Evolutionary conservation across 2,113 vertebrate species (phyloP), one percentile per base, ranked within the genome.

Genomic region (Carassius gibelio): DNA sequence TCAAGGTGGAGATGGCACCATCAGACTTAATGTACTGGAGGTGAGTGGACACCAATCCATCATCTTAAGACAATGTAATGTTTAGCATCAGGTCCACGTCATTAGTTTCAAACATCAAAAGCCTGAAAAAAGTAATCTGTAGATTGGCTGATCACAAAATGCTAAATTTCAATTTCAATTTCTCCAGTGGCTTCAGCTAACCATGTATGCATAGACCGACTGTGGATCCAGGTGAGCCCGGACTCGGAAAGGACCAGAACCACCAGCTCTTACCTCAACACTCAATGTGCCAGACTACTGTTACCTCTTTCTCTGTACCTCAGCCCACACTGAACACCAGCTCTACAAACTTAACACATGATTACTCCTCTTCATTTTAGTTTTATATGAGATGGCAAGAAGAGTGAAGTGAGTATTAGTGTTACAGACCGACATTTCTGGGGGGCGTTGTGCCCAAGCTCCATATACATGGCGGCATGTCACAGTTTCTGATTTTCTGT

Each of bases 121-220:
- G 38, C 38, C 30, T 30, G 30, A 30, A 30, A 30, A 30, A 30
- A 30, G 4, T 34, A 68, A 68, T 1, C 14, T 75, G 74, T 30
- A 55, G 14, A 26, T 68, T 68, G 15, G 66, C 66, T 4, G 14
- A 69, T 66, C 14, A 15, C 13, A 55, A 30, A 52, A 52, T 55
- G 23, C 34, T 76, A 7, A 77, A 59, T 19, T 1, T 10, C 17
- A n/a, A 45, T 36, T 62, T 80, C 7, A 23, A 74, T 13, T 82
- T 21, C 21, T 55, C 9, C 94, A 99, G 98, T 99, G 98, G 98
- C 95, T 99, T 91, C 98, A 99, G 94, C 94, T 99, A 91, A 99
- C 98, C 3, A 96, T 99, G 96, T 99, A 99, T 0, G 96, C 97
- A 0, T 99, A 94, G 93, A 92, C 72, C 88, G 87, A 91, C 84